phyloP scores from a whole-genome alignment of 2,888 invertebrate species.

The Sinelater perroti region DNA sequence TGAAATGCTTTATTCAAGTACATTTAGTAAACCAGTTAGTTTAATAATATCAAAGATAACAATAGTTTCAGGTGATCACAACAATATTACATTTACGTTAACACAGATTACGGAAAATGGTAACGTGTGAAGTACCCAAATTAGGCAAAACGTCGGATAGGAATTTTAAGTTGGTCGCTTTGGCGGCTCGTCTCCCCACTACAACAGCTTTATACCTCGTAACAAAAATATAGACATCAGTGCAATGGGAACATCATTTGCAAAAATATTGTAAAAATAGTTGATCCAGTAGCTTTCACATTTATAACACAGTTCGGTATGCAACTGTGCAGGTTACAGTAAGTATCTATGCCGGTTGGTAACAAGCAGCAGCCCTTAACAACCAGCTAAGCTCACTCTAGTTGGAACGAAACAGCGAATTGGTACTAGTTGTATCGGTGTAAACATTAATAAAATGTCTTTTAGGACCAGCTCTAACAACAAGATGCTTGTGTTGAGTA shows the following conservation, averaged over 20 bases:
- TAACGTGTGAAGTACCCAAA: conserved; percentile 7
- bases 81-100: conserved; percentile 33
- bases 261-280: conserved; percentile 35
- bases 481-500: conserved; percentile 6
- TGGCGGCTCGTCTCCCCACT: conserved; percentile 14
- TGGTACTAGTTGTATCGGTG: background rate
- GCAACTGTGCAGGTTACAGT: conserved; percentile 28
- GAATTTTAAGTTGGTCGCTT: conserved; percentile 17
- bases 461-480: conserved; percentile 14
- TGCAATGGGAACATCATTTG: conserved; percentile 30
- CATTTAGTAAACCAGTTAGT: conserved; percentile 21
- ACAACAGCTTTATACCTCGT: conserved; percentile 25
- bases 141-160: background rate
- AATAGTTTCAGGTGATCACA: conserved; percentile 30
- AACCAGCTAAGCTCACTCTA: background rate
- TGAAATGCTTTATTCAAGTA: conserved; percentile 9
- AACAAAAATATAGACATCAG: conserved; percentile 31
- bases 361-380: background rate
- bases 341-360: background rate
- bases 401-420: background rate
- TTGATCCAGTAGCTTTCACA: conserved; percentile 21
- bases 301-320: conserved; percentile 33
- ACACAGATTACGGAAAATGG: conserved; percentile 19
- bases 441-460: conserved; percentile 13
- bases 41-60: conserved; percentile 24